These are phyloP conservation scores for Nibea albiflora DNA, from an alignment of 2,113 vertebrate genomes.

Conservation along the genomic window DNA sequence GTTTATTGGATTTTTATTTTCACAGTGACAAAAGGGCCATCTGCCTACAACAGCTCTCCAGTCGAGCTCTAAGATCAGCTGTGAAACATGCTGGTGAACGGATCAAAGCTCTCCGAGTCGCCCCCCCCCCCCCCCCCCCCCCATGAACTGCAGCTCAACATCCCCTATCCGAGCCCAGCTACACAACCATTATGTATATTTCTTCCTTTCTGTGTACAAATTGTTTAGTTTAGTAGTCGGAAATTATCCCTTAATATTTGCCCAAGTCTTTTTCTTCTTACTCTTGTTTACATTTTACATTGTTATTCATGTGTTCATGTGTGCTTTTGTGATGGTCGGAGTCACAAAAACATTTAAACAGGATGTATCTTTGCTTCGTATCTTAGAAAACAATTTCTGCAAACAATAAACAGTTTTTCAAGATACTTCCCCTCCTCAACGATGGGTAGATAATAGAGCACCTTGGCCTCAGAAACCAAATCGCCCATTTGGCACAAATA, in stretches of 20 bases:
- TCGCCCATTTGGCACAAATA: constrained; percentile 52
- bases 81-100: constrained; percentile 70
- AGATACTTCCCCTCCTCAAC: constrained; percentile 14
- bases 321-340: constrained; percentile 1
- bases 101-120: constrained; percentile 72
- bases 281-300: not conserved
- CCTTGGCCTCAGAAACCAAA: constrained; percentile 25
- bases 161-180: not conserved
- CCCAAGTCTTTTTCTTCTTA: not conserved
- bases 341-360: not conserved
- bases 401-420: constrained; percentile 35
- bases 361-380: not conserved
- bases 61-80: constrained; percentile 74
- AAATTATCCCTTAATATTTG: not conserved
- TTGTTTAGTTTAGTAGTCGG: not conserved
- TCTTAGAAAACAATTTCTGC: constrained; percentile 15
- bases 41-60: constrained; percentile 80
- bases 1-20: constrained; percentile 90
- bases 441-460: constrained; percentile 16
- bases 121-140: not conserved
- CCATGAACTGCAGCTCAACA: constrained; percentile 4
- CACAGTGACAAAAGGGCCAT: constrained; percentile 84
- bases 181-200: not conserved
- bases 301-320: not conserved
- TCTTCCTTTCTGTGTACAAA: not conserved